Evolutionary conservation across 2,113 vertebrate genomes (phyloP).

Genomic region (Nestor notabilis): DNA sequence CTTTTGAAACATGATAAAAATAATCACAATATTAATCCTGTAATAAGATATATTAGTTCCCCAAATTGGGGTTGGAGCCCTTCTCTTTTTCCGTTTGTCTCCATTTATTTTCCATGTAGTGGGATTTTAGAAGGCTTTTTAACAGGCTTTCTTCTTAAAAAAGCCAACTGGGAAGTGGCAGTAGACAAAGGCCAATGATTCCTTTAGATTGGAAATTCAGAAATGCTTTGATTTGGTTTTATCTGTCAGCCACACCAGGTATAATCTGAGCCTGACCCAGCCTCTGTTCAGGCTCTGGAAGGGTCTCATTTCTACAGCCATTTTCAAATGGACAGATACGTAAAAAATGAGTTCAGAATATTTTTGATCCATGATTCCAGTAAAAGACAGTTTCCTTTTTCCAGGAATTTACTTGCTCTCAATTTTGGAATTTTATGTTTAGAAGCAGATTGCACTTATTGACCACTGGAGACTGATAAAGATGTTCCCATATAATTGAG

Average conservation of each 20-base stretch:
- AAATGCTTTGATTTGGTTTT: background rate
- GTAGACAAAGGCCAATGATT: background rate
- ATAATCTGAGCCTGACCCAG: background rate
- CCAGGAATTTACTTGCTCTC: background rate
- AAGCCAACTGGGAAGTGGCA: background rate
- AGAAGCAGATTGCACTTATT: background rate
- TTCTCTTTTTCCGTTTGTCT: background rate
- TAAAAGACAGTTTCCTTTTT: background rate
- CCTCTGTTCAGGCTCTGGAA: background rate
- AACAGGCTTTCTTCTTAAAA: background rate
- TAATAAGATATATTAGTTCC: background rate
- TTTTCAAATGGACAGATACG: background rate
- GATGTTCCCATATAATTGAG: background rate
- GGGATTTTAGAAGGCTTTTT: background rate
- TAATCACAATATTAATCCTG: background rate
- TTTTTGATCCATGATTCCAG: background rate
- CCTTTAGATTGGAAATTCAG: background rate
- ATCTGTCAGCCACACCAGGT: background rate
- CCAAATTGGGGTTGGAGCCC: accelerated
- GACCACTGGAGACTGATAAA: background rate
- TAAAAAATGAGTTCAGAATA: background rate
- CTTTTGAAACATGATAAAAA: background rate
- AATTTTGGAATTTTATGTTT: background rate
- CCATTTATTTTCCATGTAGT: accelerated
- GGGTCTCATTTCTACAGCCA: background rate